A percentile compares a stretch with the other conserved stretches of the same genome.
phyloP scores from a whole-genome alignment of 1,140 invertebrate species.

The Ceratina australensis region DNA sequence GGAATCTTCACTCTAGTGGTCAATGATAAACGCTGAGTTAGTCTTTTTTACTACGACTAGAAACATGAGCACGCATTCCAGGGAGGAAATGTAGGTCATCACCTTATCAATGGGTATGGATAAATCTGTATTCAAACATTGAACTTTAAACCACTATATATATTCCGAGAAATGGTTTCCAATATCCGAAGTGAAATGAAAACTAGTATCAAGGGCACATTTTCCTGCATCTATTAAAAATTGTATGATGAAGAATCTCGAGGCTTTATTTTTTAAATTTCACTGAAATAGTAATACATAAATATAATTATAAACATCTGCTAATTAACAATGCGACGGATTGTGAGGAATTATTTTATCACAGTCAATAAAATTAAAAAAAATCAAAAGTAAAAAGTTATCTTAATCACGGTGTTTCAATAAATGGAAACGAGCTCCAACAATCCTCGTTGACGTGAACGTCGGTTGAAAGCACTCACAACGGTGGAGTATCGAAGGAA shows the following conservation, averaged over 20 bases:
- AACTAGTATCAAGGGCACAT: too few species aligned
- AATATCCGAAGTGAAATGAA: background rate
- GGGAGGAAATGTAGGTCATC: slow-evolving; percentile 13
- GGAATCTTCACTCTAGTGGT: background rate
- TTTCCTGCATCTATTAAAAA: background rate
- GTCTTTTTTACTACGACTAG: background rate
- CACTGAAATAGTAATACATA: too few species aligned
- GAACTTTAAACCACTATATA: background rate
- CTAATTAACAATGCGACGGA: too few species aligned
- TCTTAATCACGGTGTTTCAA: too few species aligned
- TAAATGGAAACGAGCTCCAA: too few species aligned
- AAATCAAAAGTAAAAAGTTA: too few species aligned
- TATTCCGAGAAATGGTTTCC: background rate
- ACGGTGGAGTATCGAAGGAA: too few species aligned
- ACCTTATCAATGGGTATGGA: slow-evolving; percentile 1
- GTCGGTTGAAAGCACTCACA: too few species aligned
- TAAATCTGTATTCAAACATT: background rate
- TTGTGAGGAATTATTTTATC: too few species aligned
- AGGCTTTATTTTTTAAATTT: background rate
- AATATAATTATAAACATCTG: too few species aligned
- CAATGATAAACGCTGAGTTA: slow-evolving; percentile 1
- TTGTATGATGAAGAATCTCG: background rate
- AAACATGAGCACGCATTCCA: background rate
- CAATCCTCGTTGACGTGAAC: too few species aligned
- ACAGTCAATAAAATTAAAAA: too few species aligned